Conservation (phyloP, 2,113 vertebrate genomes). For the Paramormyrops kingsleyae region DNA sequence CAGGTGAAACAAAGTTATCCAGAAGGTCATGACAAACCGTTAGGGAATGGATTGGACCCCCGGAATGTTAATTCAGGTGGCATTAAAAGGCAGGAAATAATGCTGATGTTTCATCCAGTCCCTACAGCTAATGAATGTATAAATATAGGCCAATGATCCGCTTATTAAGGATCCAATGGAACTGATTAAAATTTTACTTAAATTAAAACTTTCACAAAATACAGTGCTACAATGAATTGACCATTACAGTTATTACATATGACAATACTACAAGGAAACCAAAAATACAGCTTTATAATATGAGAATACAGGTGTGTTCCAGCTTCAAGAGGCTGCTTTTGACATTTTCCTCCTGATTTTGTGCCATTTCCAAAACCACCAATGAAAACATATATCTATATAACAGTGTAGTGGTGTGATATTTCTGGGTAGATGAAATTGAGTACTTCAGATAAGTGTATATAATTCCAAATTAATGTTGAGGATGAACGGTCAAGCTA, state of each 20-base stretch:
- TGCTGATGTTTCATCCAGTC: not conserved
- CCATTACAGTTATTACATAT: not conserved
- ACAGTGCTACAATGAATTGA: not conserved
- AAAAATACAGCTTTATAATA: not conserved
- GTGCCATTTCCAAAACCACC: not conserved
- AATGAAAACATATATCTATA: not conserved
- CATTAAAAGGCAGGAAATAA: not conserved
- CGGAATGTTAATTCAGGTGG: not conserved
- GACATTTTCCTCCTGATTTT: not conserved
- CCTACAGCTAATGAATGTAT: not conserved
- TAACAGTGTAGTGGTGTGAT: not conserved
- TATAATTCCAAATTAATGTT: not conserved
- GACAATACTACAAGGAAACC: not conserved
- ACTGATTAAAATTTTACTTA: not conserved
- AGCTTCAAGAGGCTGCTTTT: not conserved
- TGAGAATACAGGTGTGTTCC: not conserved
- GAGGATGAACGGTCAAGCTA: not conserved
- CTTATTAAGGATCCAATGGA: not conserved
- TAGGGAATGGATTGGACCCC: not conserved
- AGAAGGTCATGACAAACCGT: not conserved
- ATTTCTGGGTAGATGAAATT: not conserved
- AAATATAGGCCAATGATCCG: not conserved
- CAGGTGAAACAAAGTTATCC: not conserved
- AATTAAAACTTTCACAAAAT: not conserved
- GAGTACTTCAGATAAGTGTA: not conserved